Percentiles rank a stretch among this genome's conserved stretches.
phyloP scores from a whole-genome alignment of 2,888 invertebrate species.

The Sphaerophoria taeniata region DNA sequence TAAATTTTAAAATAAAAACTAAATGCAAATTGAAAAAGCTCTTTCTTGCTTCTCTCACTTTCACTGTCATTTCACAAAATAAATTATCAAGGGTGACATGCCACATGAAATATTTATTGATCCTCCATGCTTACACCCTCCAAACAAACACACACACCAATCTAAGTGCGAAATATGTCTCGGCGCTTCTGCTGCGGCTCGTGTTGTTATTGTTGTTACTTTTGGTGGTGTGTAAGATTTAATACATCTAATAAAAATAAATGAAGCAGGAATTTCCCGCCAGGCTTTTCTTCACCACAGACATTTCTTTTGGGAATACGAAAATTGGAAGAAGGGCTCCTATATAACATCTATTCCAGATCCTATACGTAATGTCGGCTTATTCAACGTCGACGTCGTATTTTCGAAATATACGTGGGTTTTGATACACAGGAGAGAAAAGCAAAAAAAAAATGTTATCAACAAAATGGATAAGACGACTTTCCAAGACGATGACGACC shows the following conservation, averaged over 20 bases:
- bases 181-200: slow-evolving; percentile 9
- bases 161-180: slow-evolving; percentile 41
- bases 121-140: slow-evolving; percentile 11
- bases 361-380: background rate
- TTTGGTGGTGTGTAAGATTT: slow-evolving; percentile 49
- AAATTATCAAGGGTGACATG: slow-evolving; percentile 62
- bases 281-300: slow-evolving; percentile 54
- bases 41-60: slow-evolving; percentile 58
- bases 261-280: slow-evolving; percentile 66
- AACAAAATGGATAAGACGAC: slow-evolving; percentile 67
- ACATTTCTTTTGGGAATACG: slow-evolving; percentile 52
- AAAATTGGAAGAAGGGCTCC: slow-evolving; percentile 25
- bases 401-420: slow-evolving; percentile 33
- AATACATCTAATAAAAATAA: slow-evolving; percentile 68
- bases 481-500: slow-evolving; percentile 38
- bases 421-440: slow-evolving; percentile 50
- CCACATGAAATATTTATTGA: slow-evolving; percentile 67
- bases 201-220: background rate
- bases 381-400: slow-evolving; percentile 15
- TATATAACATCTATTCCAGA: slow-evolving; percentile 17
- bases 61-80: slow-evolving; percentile 47
- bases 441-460: slow-evolving; percentile 64
- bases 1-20: slow-evolving; percentile 22
- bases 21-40: slow-evolving; percentile 35
- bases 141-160: slow-evolving; percentile 21